Conservation (phyloP, 1,140 invertebrate genomes). For the Drosophila elegans region DNA sequence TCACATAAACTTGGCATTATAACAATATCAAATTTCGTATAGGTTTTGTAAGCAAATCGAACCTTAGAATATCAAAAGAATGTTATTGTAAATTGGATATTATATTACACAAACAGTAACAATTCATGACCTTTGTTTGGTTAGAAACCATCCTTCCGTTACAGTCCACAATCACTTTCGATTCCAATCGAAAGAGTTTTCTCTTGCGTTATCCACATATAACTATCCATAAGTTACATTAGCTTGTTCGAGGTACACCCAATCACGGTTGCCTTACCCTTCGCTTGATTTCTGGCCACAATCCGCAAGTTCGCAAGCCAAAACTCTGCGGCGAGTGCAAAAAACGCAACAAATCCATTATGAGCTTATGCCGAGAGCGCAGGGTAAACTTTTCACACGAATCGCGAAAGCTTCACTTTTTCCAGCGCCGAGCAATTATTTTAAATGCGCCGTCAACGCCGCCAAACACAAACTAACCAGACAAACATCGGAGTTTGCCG, state of each 20-base stretch:
- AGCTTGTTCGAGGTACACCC: conserved; percentile 45
- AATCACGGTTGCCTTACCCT: conserved; percentile 35
- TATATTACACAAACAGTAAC: too few species aligned
- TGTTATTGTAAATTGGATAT: too few species aligned
- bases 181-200: neutral
- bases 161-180: conserved; percentile 23
- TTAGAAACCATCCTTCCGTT: too few species aligned
- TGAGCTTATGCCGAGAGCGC: conserved; percentile 77
- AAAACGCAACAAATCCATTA: conserved; percentile 73
- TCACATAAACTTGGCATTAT: too few species aligned
- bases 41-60: too few species aligned
- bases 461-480: conserved; percentile 74
- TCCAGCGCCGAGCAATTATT: conserved; percentile 70
- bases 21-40: too few species aligned
- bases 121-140: too few species aligned
- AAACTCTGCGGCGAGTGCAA: conserved; percentile 32
- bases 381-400: conserved; percentile 79
- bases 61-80: too few species aligned
- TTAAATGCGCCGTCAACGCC: conserved; percentile 76
- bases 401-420: conserved; percentile 62
- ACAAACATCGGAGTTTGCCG: conserved; percentile 54
- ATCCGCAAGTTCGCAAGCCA: conserved; percentile 39
- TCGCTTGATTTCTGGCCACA: conserved; percentile 39
- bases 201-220: conserved; percentile 30
- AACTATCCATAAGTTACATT: conserved; percentile 67